These are phyloP conservation scores for Calameuta idolon DNA, from an alignment of 2,888 invertebrate species.

Conservation along the genomic window DNA sequence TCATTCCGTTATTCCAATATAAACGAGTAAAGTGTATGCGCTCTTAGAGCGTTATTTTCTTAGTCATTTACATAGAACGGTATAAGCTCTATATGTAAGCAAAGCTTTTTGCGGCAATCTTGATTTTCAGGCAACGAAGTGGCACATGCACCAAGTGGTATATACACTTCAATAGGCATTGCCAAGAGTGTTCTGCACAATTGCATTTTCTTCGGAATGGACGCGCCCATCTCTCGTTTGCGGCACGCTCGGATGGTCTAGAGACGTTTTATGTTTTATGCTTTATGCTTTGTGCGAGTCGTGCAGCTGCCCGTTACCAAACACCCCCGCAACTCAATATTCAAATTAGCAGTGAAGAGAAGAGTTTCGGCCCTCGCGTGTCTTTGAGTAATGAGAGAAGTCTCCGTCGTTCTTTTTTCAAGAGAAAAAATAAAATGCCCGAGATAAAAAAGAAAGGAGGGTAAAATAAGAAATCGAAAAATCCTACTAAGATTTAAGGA, in stretches of 20 bases:
- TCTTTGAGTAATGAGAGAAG: slow-evolving; percentile 47
- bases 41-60: not conserved
- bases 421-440: not conserved
- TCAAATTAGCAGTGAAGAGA: slow-evolving; percentile 57
- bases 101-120: not conserved
- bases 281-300: slow-evolving; percentile 48
- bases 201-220: not conserved
- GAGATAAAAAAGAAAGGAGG: slow-evolving; percentile 22
- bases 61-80: not conserved
- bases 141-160: not conserved
- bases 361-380: slow-evolving; percentile 28
- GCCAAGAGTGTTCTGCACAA: not conserved
- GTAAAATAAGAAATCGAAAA: not conserved
- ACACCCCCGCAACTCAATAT: slow-evolving; percentile 66
- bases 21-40: not conserved
- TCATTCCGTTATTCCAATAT: not conserved
- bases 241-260: slow-evolving; percentile 12
- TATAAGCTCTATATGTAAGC: not conserved
- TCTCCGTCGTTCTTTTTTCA: not conserved
- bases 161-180: not conserved
- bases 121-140: not conserved
- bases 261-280: slow-evolving; percentile 57
- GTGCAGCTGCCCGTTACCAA: slow-evolving; percentile 59
- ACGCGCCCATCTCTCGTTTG: not conserved
- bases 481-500: not conserved